Evolutionary conservation across 2,797 vertebrate species (phyloP), one percentile per base, ranked within the genome.

Genomic region (Malacoctenus gilli): DNA sequence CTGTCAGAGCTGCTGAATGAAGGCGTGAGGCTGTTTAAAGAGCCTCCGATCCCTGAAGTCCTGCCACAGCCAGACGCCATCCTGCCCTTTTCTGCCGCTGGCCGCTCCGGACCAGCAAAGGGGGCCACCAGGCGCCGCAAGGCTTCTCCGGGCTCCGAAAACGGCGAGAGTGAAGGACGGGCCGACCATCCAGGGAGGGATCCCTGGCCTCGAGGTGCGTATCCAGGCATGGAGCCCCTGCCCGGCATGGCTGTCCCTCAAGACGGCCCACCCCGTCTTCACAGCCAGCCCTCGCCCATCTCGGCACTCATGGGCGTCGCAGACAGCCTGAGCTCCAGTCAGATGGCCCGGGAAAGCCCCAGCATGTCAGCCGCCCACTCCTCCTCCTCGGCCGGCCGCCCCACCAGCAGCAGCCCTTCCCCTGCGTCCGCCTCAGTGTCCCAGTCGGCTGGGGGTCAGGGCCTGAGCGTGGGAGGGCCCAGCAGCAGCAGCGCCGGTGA

Each of bases 261-360:
- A 20, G 92, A 86, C 54, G 43, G 88, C 40, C 84, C 81, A 0
- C 82, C 82, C 1, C 83, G 88, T 32, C 15, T 85, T 15, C 88
- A 91, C 60, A 89, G 87, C 54, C 92, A 94, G 68, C 94, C 94
- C 9, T 95, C 94, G 0, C 94, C 94, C 13, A 95, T 95, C 66
- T 93, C 94, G 0, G 94, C 94, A 0, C 92, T 96, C 38, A 95
- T 95, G 91, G 95, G 92, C 0, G 94, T 95, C 1, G 92, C 94
- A 0, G 95, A 96, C 75, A 93, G 92, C 18, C 84, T 94, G 61
- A 94, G 87, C 61, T 69, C 89, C 14, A 44, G 86, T 39, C 94
- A 94, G 83, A 93, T 93, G 25, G 87, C 92, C 52, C 89, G 94
- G 73, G 94, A 95, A 9, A 89, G 89, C 47, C 86, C 88, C 19